Evolutionary conservation across 2,797 vertebrate genomes (phyloP).

Genomic region (Telmatherina bonti): DNA sequence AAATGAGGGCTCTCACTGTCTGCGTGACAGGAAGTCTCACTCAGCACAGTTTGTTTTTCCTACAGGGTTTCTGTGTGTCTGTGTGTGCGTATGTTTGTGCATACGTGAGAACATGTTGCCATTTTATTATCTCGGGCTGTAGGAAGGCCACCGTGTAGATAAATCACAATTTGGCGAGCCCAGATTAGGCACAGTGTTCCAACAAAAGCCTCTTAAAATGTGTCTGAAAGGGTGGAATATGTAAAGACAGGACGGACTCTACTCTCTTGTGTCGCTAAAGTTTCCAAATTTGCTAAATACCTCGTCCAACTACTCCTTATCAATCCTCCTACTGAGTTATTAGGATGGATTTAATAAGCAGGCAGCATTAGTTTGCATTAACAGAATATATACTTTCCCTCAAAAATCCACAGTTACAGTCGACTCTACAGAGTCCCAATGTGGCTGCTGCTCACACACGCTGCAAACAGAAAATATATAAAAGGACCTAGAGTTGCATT

Average conservation of each 20-base stretch:
- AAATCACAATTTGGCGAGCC: slow-evolving; percentile 49
- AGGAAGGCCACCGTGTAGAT: slow-evolving; percentile 57
- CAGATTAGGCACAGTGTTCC: slow-evolving; percentile 61
- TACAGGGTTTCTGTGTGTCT: slow-evolving; percentile 27
- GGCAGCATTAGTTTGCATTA: neutral
- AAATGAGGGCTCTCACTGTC: slow-evolving; percentile 67
- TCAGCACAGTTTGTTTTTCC: slow-evolving; percentile 67
- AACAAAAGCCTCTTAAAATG: slow-evolving; percentile 56
- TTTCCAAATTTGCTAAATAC: slow-evolving; percentile 1
- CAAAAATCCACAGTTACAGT: neutral
- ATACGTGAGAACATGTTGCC: slow-evolving; percentile 58
- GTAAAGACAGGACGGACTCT: slow-evolving; percentile 11
- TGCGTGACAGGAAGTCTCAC: slow-evolving; percentile 75
- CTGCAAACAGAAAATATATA: neutral
- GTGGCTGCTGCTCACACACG: neutral
- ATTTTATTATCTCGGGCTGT: slow-evolving; percentile 59
- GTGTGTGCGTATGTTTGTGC: slow-evolving; percentile 42
- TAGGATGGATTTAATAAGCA: slow-evolving; percentile 6
- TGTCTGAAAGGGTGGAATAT: slow-evolving; percentile 31
- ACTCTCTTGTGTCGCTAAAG: slow-evolving; percentile 4
- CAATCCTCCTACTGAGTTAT: neutral
- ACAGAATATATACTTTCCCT: neutral
- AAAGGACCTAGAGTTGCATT: neutral
- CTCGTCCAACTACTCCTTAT: neutral
- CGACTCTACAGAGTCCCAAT: neutral